phyloP scores from a whole-genome alignment of 1,140 invertebrate genomes.

The Ceratina australensis region DNA sequence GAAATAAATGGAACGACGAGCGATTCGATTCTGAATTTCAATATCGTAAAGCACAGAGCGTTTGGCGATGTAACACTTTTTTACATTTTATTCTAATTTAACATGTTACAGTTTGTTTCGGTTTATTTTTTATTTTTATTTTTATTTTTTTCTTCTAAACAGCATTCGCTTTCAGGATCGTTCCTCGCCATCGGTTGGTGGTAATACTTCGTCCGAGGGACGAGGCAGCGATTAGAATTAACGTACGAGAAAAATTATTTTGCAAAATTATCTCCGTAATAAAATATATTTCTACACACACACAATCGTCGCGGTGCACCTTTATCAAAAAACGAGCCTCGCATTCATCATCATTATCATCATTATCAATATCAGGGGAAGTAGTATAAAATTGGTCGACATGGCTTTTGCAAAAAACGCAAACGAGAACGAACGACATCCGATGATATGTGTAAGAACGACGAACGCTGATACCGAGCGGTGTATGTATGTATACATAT shows the following conservation, averaged over 20 bases:
- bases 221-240: slow-evolving; percentile 22
- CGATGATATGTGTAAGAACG: slow-evolving; percentile 68
- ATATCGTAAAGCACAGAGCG: slow-evolving; percentile 8
- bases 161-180: slow-evolving; percentile 29
- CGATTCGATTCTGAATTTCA: neutral
- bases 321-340: slow-evolving; percentile 48
- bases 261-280: slow-evolving; percentile 66
- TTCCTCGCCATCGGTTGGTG: neutral
- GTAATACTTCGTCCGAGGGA: slow-evolving; percentile 16
- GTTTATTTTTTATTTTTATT: no score
- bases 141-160: neutral
- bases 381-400: slow-evolving; percentile 63
- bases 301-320: slow-evolving; percentile 67
- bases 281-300: slow-evolving; percentile 75
- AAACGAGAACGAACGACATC: slow-evolving; percentile 47
- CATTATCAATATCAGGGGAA: slow-evolving; percentile 1
- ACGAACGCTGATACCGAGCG: slow-evolving; percentile 22
- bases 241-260: slow-evolving; percentile 36
- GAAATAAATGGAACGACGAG: neutral
- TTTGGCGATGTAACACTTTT: slow-evolving; percentile 28
- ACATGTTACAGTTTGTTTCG: slow-evolving; percentile 32
- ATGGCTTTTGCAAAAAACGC: slow-evolving; percentile 35
- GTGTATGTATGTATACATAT: neutral
- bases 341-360: slow-evolving; percentile 42
- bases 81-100: slow-evolving; percentile 39